phyloP scores from a whole-genome alignment of 2,797 vertebrate species.

The Phrynocephalus forsythii region DNA sequence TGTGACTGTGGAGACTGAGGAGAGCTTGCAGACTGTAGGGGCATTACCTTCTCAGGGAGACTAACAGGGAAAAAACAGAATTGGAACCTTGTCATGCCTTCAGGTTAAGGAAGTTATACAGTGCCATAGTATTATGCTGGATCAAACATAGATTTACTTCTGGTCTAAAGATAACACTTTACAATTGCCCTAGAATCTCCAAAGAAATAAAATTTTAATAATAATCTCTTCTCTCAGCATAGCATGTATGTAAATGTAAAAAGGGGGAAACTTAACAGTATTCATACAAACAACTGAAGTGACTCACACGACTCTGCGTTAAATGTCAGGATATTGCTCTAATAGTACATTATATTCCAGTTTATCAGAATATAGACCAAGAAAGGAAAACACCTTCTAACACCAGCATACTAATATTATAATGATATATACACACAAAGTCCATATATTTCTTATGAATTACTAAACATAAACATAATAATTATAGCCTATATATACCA shows the following conservation, averaged over 20 bases:
- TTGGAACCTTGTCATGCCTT: not conserved
- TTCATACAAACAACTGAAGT: not conserved
- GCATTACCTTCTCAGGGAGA: conserved; percentile 77
- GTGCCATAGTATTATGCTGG: not conserved
- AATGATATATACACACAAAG: too few relatives aligned
- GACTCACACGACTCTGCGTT: too few relatives aligned
- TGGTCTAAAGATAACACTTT: not conserved
- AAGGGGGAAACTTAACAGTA: not conserved
- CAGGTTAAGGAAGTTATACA: conserved; percentile 15
- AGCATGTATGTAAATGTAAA: not conserved
- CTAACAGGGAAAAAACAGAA: conserved; percentile 60
- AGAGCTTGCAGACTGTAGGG: conserved; percentile 73
- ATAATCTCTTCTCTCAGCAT: not conserved
- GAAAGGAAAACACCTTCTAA: not conserved
- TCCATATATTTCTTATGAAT: not conserved
- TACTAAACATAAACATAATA: not conserved
- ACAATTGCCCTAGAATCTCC: too few relatives aligned
- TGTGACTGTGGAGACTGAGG: conserved; percentile 72
- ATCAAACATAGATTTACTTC: not conserved
- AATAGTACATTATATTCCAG: not conserved
- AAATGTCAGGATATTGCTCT: not conserved
- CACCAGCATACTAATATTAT: not conserved
- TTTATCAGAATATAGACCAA: not conserved
- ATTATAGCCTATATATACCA: not conserved
- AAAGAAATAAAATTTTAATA: not conserved